phyloP scores from a whole-genome alignment of 2,888 invertebrate species.

The Phortica magna region DNA sequence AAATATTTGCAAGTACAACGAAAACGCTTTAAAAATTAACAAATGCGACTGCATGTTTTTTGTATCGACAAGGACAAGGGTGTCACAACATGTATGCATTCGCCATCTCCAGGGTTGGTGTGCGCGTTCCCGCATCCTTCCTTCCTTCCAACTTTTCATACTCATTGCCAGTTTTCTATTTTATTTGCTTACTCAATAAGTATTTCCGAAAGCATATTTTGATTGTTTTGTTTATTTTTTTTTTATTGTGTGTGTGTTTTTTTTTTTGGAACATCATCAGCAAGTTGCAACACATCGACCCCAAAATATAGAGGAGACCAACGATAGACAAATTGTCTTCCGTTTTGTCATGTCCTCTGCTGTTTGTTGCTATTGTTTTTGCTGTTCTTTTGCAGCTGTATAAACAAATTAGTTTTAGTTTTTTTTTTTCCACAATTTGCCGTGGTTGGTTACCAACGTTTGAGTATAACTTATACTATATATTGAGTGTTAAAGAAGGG shows the following conservation, averaged over 20 bases:
- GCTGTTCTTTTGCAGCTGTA: slow-evolving; percentile 67
- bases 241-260: neutral
- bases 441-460: slow-evolving; percentile 29
- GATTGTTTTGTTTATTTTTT: slow-evolving; percentile 41
- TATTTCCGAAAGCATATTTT: slow-evolving; percentile 39
- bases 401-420: slow-evolving; percentile 74
- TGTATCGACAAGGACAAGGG: slow-evolving; percentile 42
- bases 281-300: neutral
- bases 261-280: neutral
- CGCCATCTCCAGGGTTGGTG: neutral
- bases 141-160: slow-evolving; percentile 14
- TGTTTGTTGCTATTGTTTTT: slow-evolving; percentile 26
- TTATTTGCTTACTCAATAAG: slow-evolving; percentile 22
- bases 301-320: slow-evolving; percentile 25
- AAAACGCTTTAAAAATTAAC: slow-evolving; percentile 6
- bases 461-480: neutral
- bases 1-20: slow-evolving; percentile 24
- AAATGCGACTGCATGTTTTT: slow-evolving; percentile 4
- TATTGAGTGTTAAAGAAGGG: neutral
- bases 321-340: slow-evolving; percentile 46
- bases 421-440: slow-evolving; percentile 58
- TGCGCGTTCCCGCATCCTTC: neutral
- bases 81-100: slow-evolving; percentile 47
- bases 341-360: slow-evolving; percentile 31
- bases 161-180: neutral